phyloP scores from a whole-genome alignment of 2,113 vertebrate genomes.

The Fulmarus glacialis region DNA sequence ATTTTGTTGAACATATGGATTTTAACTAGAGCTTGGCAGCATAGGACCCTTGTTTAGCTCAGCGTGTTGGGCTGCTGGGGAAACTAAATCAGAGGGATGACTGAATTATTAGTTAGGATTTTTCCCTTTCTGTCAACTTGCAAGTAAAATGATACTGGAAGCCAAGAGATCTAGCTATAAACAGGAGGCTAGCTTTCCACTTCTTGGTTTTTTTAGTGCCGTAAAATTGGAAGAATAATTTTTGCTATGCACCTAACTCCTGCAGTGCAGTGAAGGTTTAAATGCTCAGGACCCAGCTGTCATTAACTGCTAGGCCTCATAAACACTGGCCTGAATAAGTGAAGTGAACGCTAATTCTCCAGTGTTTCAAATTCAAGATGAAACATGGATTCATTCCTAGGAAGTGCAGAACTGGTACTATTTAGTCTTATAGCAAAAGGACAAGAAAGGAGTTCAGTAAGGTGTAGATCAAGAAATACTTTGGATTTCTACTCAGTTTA shows the following conservation, averaged over 20 bases:
- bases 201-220: background rate
- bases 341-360: background rate
- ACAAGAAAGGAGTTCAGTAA: background rate
- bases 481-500: background rate
- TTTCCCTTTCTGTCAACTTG: background rate
- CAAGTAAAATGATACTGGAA: background rate
- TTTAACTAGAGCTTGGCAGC: conserved; percentile 62
- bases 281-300: background rate
- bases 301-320: background rate
- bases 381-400: background rate
- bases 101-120: conserved; percentile 2
- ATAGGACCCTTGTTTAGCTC: conserved; percentile 1
- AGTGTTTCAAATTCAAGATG: background rate
- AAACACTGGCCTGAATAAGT: background rate
- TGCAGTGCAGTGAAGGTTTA: background rate
- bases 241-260: background rate
- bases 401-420: background rate
- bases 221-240: background rate
- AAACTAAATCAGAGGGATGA: background rate
- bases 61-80: background rate
- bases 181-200: background rate
- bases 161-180: background rate
- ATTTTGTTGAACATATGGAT: conserved; percentile 63
- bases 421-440: background rate
- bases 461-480: background rate